Base-by-base conservation (phyloP, 2,113 vertebrate genomes). In the Leptodactylus fuscus region DNA sequence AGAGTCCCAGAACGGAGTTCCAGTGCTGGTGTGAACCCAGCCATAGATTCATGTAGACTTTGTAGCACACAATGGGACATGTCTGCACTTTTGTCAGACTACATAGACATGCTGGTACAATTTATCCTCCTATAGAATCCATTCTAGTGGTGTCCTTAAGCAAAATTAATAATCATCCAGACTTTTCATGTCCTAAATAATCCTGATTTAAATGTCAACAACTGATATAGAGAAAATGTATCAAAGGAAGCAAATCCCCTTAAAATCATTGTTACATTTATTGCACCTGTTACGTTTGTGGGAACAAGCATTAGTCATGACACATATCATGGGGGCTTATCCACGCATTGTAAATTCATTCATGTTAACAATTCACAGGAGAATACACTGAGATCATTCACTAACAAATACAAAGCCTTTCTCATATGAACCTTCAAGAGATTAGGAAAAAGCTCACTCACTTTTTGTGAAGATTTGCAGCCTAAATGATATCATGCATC, bases 261-360 rank as follows among this genome's bases (percentile, higher is more conserved):
- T 60, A 81, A 65, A 67, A 49, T 69, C 38, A 49, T 81, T 80
- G 77, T 80, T 80, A 44, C 24, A 44, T 49, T 22, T 78, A 55
- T 55, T 34, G 24, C 77, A 62, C 77, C 55, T 80, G 77, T 62
- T 67, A 22, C 41, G 79, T n/a, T 29, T 81, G 60, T 41, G 44
- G 41, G 60, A 81, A 67, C 60, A 48, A 44, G 53, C 22, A 62
- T 18, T 27, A 80, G 34, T 20, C n/a, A 44, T 80, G 77, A 80
- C 36, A 60, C n/a, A 58, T 79, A 80, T 80, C 53, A 62, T 44
- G 12, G 6, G 12, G 38, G 55, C 38, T 58, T 80, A 60, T 34
- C 34, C 53, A 79, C 1, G n/a, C 53, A 62, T 80, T 41, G 77
- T 41, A 44, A 16, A 27, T 62, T 80, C 38, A 80, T 80, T 34